These are phyloP conservation scores for Brevipalpus yothersi DNA, from an alignment of 1,140 invertebrate species.

Conservation along the genomic window DNA sequence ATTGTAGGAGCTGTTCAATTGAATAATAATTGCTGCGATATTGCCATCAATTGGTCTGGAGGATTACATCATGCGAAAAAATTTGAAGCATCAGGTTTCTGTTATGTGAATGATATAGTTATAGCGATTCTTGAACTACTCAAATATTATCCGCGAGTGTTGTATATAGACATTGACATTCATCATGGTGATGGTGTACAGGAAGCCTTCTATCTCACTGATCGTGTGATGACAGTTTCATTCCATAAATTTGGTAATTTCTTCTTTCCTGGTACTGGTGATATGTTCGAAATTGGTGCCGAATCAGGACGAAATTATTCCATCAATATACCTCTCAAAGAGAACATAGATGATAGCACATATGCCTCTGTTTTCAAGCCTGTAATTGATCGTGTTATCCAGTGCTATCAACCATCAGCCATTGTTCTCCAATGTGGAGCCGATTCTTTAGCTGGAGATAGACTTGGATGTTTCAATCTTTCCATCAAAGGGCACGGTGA, in stretches of 20 bases:
- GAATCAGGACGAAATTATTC: conserved; percentile 83
- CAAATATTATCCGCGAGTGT: conserved; percentile 76
- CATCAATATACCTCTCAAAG: conserved; percentile 85
- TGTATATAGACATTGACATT: conserved; percentile 98
- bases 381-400: conserved; percentile 75
- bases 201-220: conserved; percentile 95
- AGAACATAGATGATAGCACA: conserved; percentile 68
- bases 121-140: conserved; percentile 89
- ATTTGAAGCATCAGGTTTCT: conserved; percentile 79
- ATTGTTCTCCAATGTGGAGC: conserved; percentile 96
- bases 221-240: conserved; percentile 96
- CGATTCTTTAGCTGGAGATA: conserved; percentile 83
- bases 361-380: conserved; percentile 85
- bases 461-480: conserved; percentile 65
- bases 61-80: conserved; percentile 99
- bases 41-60: conserved; percentile 97
- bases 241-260: conserved; percentile 98
- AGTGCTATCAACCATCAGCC: conserved; percentile 84
- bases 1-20: conserved; percentile 50
- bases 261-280: conserved; percentile 72
- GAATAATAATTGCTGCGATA: conserved; percentile 75
- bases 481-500: conserved; percentile 76
- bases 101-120: conserved; percentile 96
- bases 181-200: conserved; percentile 99
- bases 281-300: conserved; percentile 91